Evolutionary conservation across 1,140 invertebrate genomes (phyloP).

Genomic region (Megathymus violae): DNA sequence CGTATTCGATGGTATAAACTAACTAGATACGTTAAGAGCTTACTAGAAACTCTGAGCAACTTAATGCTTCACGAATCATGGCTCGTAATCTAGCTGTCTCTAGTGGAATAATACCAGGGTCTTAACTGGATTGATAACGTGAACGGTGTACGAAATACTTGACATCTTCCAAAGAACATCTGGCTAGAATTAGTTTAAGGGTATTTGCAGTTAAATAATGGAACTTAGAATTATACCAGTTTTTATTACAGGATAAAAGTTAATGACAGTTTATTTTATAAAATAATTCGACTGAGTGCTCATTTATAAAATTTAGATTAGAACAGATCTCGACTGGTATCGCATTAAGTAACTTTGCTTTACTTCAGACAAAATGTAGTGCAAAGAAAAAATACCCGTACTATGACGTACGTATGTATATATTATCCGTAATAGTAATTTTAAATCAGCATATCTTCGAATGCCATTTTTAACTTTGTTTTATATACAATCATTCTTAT

Average conservation of each 20-base stretch:
- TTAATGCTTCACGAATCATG: slow-evolving; percentile 20
- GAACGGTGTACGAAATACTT: neutral
- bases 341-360: too few relatives aligned
- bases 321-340: too few relatives aligned
- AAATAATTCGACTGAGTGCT: too few relatives aligned
- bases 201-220: neutral
- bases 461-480: too few relatives aligned
- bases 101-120: slow-evolving; percentile 17
- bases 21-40: slow-evolving; percentile 6
- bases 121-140: slow-evolving; percentile 19
- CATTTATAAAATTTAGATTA: too few relatives aligned
- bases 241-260: neutral
- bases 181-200: neutral
- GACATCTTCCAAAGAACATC: neutral
- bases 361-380: too few relatives aligned
- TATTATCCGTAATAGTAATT: too few relatives aligned
- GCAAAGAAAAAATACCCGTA: too few relatives aligned
- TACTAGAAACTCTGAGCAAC: slow-evolving; percentile 8
- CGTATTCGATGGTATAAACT: neutral
- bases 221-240: neutral
- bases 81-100: slow-evolving; percentile 15
- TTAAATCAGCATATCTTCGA: too few relatives aligned
- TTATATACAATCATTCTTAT: too few relatives aligned
- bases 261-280: neutral
- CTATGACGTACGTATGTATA: too few relatives aligned